phyloP scores from a whole-genome alignment of 2,113 vertebrate species.

The Gulo gulo region DNA sequence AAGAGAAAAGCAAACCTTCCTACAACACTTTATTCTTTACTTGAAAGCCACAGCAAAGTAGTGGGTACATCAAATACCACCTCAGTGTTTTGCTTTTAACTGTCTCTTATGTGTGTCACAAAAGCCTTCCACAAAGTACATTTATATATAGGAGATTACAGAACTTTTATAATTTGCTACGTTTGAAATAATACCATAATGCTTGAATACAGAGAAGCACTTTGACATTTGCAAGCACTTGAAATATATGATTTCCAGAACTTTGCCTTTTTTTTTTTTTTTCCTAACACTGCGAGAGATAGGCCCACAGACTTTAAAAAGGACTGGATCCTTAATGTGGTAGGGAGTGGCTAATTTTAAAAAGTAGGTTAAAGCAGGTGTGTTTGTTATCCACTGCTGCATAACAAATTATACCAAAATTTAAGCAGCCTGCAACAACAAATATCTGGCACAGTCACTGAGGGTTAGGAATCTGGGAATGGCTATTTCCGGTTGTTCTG shows the following conservation, averaged over 20 bases:
- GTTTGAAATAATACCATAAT: neutral
- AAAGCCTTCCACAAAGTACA: slow-evolving; percentile 20
- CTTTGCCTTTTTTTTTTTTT: neutral
- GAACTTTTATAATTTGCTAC: slow-evolving; percentile 19
- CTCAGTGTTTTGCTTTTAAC: slow-evolving; percentile 28
- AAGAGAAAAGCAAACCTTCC: neutral
- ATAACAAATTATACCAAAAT: neutral
- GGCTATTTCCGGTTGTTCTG: neutral
- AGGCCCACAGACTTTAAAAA: neutral
- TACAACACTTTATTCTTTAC: slow-evolving; percentile 48
- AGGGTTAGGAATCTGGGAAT: neutral
- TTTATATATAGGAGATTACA: slow-evolving; percentile 58
- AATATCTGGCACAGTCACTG: neutral
- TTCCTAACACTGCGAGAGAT: neutral
- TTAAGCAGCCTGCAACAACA: neutral
- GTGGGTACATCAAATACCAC: slow-evolving; percentile 29
- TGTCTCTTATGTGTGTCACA: neutral
- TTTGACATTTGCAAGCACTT: neutral
- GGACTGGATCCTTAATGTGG: neutral
- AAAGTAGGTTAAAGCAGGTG: neutral
- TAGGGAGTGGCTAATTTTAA: slow-evolving; percentile 3
- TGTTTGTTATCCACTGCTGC: neutral
- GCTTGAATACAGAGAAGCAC: neutral
- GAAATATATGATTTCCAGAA: neutral
- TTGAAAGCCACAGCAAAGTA: slow-evolving; percentile 62